Evolutionary conservation across 2,888 invertebrate genomes (phyloP).

Genomic region (Cerastoderma edule): DNA sequence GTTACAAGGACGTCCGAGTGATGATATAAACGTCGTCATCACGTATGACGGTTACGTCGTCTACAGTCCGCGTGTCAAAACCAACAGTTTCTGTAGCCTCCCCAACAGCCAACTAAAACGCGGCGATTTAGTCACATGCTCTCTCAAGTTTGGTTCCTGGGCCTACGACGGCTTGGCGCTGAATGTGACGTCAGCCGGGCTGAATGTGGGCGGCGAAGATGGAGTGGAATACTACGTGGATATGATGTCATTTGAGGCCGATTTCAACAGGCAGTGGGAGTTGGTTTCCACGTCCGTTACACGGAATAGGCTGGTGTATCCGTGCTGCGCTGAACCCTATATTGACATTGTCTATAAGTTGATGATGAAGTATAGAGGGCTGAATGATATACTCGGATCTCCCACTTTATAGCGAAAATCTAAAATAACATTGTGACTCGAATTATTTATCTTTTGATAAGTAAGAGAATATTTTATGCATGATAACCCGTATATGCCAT

Average conservation of each 20-base stretch:
- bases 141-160: constrained; percentile 54
- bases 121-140: constrained; percentile 31
- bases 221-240: background rate
- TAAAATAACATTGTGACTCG: too few relatives aligned
- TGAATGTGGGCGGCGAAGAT: background rate
- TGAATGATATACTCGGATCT: too few relatives aligned
- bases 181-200: background rate
- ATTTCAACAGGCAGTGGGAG: constrained; percentile 46
- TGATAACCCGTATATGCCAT: too few relatives aligned
- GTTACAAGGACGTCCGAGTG: constrained; percentile 25
- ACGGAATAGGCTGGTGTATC: constrained; percentile 27
- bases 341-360: constrained; percentile 35
- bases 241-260: constrained; percentile 24
- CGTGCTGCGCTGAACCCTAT: constrained; percentile 44
- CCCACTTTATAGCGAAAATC: too few relatives aligned
- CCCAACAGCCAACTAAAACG: background rate
- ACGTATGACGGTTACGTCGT: constrained; percentile 44
- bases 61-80: constrained; percentile 33
- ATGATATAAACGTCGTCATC: constrained; percentile 39
- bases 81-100: constrained; percentile 39
- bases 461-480: too few relatives aligned
- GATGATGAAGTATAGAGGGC: constrained; percentile 15
- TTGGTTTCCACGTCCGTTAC: constrained; percentile 10
- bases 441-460: too few relatives aligned
- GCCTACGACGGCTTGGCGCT: constrained; percentile 42